Evolutionary conservation across 2,888 invertebrate genomes (phyloP).

Genomic region (Autographa pulchrina): DNA sequence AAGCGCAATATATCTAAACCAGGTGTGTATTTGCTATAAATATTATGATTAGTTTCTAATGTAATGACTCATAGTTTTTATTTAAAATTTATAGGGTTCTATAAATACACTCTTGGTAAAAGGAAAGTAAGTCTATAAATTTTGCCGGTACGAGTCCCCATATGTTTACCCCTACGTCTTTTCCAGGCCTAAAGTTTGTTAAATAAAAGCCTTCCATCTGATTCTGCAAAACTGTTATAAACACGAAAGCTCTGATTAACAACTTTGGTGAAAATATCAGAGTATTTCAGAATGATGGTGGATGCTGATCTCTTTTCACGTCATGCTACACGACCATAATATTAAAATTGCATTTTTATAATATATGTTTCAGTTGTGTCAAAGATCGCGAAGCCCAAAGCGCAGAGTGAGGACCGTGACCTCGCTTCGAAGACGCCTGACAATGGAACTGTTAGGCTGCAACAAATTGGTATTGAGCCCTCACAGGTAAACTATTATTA

Average conservation of each 20-base stretch:
- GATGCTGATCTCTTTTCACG: too few relatives aligned
- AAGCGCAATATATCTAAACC: conserved; percentile 83
- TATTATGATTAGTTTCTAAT: not conserved
- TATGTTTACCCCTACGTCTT: too few relatives aligned
- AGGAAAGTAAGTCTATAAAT: too few relatives aligned
- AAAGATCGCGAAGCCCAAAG: conserved; percentile 87
- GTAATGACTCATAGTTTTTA: not conserved
- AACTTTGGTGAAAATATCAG: too few relatives aligned
- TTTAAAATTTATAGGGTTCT: not conserved
- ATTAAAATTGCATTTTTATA: not conserved
- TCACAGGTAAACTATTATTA: conserved; percentile 72
- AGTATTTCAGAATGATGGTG: too few relatives aligned
- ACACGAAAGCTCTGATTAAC: too few relatives aligned
- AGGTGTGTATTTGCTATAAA: conserved; percentile 62
- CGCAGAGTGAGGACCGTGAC: conserved; percentile 87
- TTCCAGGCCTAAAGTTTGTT: too few relatives aligned
- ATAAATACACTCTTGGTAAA: too few relatives aligned
- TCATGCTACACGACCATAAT: not conserved
- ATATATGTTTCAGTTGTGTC: conserved; percentile 73
- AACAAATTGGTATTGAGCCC: conserved; percentile 87
- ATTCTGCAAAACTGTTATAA: too few relatives aligned
- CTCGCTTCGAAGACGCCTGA: conserved; percentile 75
- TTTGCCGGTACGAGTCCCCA: too few relatives aligned
- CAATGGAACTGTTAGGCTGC: conserved; percentile 82
- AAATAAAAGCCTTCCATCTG: too few relatives aligned